Evolutionary conservation across 2,113 vertebrate genomes (phyloP).

Genomic region (Pleuronectes platessa): DNA sequence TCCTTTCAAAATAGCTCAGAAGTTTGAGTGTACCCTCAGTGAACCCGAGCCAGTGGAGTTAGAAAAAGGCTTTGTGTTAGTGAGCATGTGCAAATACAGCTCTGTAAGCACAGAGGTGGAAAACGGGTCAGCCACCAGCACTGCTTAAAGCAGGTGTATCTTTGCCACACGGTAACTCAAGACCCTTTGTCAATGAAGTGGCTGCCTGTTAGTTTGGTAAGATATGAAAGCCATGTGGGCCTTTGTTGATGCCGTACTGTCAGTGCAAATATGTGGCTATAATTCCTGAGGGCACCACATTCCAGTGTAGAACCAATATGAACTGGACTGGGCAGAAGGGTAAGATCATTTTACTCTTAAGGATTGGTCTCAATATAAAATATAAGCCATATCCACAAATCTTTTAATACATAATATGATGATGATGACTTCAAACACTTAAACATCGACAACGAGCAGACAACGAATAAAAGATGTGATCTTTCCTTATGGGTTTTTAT

Average conservation of each 20-base stretch:
- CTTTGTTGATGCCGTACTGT: too few relatives aligned
- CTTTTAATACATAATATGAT: background rate
- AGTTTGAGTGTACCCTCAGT: too few relatives aligned
- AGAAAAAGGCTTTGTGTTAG: too few relatives aligned
- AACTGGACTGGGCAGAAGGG: background rate
- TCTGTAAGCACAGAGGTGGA: background rate
- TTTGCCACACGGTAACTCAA: background rate
- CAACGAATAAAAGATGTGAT: background rate
- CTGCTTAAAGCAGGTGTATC: background rate
- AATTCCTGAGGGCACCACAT: too few relatives aligned
- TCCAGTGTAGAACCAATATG: too few relatives aligned
- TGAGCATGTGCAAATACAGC: too few relatives aligned
- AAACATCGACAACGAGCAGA: background rate
- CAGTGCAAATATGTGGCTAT: too few relatives aligned
- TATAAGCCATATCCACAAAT: background rate
- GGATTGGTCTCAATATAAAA: background rate
- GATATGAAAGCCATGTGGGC: too few relatives aligned
- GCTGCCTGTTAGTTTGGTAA: too few relatives aligned
- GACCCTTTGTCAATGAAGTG: too few relatives aligned
- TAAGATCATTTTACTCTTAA: background rate
- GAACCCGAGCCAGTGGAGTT: too few relatives aligned
- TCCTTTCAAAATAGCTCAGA: too few relatives aligned
- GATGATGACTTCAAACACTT: background rate
- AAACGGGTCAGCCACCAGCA: background rate
- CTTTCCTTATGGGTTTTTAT: background rate